Percentiles rank a stretch among this genome's conserved stretches.
phyloP scores from a whole-genome alignment of 2,113 vertebrate species.

The Nothobranchius kuhntae region DNA sequence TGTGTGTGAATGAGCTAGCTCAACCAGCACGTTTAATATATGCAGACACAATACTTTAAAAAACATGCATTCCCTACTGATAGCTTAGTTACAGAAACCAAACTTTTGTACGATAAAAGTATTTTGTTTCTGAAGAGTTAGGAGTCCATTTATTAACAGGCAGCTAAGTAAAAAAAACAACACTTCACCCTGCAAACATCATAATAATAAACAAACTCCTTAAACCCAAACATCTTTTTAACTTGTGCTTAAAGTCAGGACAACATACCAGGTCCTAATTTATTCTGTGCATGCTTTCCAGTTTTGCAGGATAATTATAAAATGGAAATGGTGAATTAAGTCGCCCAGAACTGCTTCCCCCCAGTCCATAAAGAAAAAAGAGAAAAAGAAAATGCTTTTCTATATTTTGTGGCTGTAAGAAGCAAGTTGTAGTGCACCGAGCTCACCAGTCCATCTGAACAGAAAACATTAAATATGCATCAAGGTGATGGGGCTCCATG shows the following conservation, averaged over 20 bases:
- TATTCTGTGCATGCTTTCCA: background rate
- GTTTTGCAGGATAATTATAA: background rate
- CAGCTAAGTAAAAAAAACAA: no score
- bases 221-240: background rate
- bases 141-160: no score
- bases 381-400: background rate
- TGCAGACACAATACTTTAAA: background rate
- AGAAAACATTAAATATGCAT: constrained; percentile 68
- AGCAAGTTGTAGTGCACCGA: constrained; percentile 13
- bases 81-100: background rate
- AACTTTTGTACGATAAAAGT: no score
- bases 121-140: no score
- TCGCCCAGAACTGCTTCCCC: background rate
- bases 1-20: background rate
- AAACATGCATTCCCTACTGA: background rate
- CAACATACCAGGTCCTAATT: background rate
- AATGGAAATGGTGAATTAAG: constrained; percentile 7
- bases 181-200: background rate
- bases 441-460: constrained; percentile 44
- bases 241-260: background rate
- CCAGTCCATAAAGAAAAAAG: background rate
- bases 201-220: constrained; percentile 1
- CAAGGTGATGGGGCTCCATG: constrained; percentile 47
- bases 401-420: constrained; percentile 8
- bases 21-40: background rate